Evolutionary conservation across 2,888 invertebrate genomes (phyloP).

Genomic region (Spilarctia lutea): DNA sequence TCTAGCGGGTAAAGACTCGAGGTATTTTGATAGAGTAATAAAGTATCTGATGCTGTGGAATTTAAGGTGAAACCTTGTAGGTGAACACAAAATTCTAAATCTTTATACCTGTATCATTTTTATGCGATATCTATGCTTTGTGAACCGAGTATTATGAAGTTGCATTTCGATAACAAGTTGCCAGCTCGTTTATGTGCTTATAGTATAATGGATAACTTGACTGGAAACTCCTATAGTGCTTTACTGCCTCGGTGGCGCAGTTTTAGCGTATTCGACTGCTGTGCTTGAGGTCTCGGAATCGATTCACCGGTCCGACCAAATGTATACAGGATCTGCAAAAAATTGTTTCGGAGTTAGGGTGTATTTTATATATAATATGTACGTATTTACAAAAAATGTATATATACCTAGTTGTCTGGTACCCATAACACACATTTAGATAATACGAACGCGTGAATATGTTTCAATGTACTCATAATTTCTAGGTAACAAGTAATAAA

Average conservation of each 20-base stretch:
- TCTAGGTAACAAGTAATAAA: too few relatives aligned
- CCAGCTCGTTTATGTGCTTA: slow-evolving; percentile 8
- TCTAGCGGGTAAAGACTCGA: not conserved
- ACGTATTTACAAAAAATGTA: too few relatives aligned
- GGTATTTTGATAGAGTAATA: slow-evolving; percentile 19
- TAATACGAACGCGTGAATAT: not conserved
- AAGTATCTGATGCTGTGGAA: slow-evolving; percentile 2
- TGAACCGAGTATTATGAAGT: not conserved
- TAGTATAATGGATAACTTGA: not conserved
- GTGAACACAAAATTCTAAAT: not conserved
- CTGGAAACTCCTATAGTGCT: slow-evolving; percentile 13
- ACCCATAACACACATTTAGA: not conserved
- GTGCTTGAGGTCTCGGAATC: too few relatives aligned
- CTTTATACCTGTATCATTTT: not conserved
- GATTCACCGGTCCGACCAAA: too few relatives aligned
- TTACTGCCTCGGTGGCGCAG: too few relatives aligned
- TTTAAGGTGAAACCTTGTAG: not conserved
- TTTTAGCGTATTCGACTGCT: too few relatives aligned
- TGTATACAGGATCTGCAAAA: too few relatives aligned
- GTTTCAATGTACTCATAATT: too few relatives aligned
- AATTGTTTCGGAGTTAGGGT: too few relatives aligned
- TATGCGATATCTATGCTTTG: slow-evolving; percentile 1
- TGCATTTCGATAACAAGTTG: slow-evolving; percentile 3
- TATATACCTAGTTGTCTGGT: too few relatives aligned
- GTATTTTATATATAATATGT: too few relatives aligned